Conservation (phyloP, 1,140 invertebrate genomes). For the Xylocopa sonorina region DNA sequence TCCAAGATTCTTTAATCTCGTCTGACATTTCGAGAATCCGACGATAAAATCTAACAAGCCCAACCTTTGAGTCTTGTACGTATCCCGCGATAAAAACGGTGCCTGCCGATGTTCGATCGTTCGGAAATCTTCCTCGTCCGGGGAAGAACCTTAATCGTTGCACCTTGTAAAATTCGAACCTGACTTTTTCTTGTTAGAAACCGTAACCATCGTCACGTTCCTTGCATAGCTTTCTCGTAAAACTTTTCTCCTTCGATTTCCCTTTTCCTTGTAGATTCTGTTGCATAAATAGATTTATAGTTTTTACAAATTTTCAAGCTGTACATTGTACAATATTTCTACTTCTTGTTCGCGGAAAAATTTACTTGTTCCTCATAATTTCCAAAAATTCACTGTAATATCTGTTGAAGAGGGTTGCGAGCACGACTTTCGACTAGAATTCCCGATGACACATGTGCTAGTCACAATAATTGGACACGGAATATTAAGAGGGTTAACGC, state of each 20-base stretch:
- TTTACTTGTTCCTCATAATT: too few species aligned
- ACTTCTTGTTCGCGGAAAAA: too few species aligned
- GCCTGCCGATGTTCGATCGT: not conserved
- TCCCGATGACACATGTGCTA: not conserved
- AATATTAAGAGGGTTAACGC: conserved; percentile 36
- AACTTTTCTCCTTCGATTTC: not conserved
- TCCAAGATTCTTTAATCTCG: too few species aligned
- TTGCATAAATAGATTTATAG: too few species aligned
- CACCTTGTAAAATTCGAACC: not conserved
- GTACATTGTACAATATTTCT: too few species aligned
- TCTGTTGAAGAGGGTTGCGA: too few species aligned
- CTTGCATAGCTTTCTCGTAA: not conserved
- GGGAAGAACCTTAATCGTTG: conserved; percentile 4
- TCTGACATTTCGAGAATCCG: not conserved
- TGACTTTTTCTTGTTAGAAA: not conserved
- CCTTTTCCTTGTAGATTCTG: too few species aligned
- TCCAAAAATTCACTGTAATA: too few species aligned
- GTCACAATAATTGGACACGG: conserved; percentile 15
- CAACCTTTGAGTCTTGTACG: not conserved
- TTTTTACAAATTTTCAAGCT: too few species aligned
- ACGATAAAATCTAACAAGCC: conserved; percentile 19
- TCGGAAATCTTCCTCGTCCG: too few species aligned
- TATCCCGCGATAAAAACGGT: not conserved
- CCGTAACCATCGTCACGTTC: not conserved
- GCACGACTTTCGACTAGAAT: not conserved